phyloP scores from a whole-genome alignment of 2,797 vertebrate genomes.

The Falco novaeseelandiae region DNA sequence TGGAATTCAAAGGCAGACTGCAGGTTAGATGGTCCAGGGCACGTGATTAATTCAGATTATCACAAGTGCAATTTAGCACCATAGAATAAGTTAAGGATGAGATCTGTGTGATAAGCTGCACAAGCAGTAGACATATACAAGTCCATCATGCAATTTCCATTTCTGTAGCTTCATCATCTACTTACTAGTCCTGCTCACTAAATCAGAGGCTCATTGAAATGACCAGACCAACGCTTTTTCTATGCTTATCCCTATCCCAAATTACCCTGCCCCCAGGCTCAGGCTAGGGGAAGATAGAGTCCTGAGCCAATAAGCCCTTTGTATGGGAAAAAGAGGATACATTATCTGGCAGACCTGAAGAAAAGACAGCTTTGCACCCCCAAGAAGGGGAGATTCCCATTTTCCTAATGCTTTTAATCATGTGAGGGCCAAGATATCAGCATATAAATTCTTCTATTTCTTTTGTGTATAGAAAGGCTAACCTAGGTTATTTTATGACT shows the following conservation, averaged over 20 bases:
- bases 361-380: slow-evolving; percentile 54
- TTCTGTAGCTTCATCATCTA: slow-evolving; percentile 31
- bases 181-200: background rate
- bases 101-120: background rate
- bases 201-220: slow-evolving; percentile 33
- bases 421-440: background rate
- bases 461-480: slow-evolving; percentile 7
- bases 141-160: slow-evolving; percentile 31
- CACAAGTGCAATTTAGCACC: slow-evolving; percentile 14
- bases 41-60: background rate
- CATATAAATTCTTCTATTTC: slow-evolving; percentile 16
- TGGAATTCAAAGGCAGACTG: slow-evolving; percentile 3
- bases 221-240: background rate
- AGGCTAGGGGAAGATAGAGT: slow-evolving; percentile 30
- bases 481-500: background rate
- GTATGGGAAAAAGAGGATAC: slow-evolving; percentile 37
- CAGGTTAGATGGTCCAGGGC: background rate
- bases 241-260: slow-evolving; percentile 53
- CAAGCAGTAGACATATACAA: background rate
- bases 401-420: slow-evolving; percentile 43
- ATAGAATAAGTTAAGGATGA: background rate
- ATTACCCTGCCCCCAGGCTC: slow-evolving; percentile 60
- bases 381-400: slow-evolving; percentile 48
- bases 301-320: slow-evolving; percentile 60
- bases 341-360: slow-evolving; percentile 46